Base-by-base conservation (phyloP, 35 echinoderm and acorn worm species). In the Stichopus chloronotus region DNA sequence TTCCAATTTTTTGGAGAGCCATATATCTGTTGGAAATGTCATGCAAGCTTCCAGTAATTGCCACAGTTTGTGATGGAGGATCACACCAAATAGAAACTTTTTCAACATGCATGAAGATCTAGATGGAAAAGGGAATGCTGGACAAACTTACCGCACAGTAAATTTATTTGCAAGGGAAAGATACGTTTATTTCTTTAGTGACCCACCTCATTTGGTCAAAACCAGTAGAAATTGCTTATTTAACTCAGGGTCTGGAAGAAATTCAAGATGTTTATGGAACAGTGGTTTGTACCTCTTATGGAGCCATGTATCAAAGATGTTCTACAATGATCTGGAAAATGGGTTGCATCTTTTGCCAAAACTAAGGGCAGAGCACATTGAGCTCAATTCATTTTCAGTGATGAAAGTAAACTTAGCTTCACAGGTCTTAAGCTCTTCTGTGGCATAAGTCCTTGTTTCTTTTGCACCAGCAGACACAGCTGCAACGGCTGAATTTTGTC, bases 91-190 rank as follows among this genome's bases (percentile, higher is more conserved):
- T 63, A 53, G 52, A 78, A 19, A 52, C 14, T 91, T 90, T 52
- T 91, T 69, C 21, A 53, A 53, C 61, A 72, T 91, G 58, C 88
- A 78, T 91, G 68, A 69, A 72, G 87, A 89, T 63, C 23, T 88
- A 59, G 58, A 63, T 68, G 76, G 21, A 78, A 8, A 78, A 20
- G 76, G 76, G 52, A 22, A 78, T 78, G 76, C 76, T 78, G 76
- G n/a, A 25, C 76, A 78, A 78, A 78, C 76, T 78, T 78, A 78
- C 52, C 76, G 76, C 76, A 78, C 76, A 21, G 23, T 78, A 78
- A 78, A 78, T 78, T 20, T 78, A 78, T 78, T 78, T 78, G 76
- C 76, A 78, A 78, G 76, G 76, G 76, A 21, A 78, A 78, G 76
- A 78, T 78, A 78, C 4, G 21, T 78, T 78, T 78, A 78, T 43